Conservation (phyloP, 2,797 vertebrate genomes). For the Lagocephalus sceleratus region DNA sequence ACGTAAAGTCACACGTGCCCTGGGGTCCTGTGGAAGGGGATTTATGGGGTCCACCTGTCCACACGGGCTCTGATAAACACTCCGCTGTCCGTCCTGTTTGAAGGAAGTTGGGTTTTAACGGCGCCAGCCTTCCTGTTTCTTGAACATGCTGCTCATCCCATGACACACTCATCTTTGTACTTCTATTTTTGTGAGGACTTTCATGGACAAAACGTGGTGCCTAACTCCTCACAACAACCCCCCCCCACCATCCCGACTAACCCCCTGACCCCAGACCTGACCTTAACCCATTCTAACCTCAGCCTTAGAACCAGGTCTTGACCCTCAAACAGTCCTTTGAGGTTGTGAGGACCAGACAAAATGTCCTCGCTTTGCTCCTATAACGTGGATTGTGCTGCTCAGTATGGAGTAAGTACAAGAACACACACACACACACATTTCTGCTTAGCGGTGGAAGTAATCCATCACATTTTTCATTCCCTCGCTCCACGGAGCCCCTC, state of each 20-base stretch:
- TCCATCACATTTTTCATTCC: slow-evolving; percentile 62
- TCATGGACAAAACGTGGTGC: too few relatives aligned
- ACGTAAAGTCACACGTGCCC: slow-evolving; percentile 16
- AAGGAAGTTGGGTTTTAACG: slow-evolving; percentile 29
- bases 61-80: slow-evolving; percentile 44
- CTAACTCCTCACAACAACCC: too few relatives aligned
- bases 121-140: slow-evolving; percentile 21
- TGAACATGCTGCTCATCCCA: slow-evolving; percentile 11
- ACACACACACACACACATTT: slow-evolving; percentile 19
- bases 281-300: too few relatives aligned
- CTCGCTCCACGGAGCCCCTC: slow-evolving; percentile 46
- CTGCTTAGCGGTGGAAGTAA: slow-evolving; percentile 55
- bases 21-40: slow-evolving; percentile 14
- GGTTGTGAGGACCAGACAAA: too few relatives aligned
- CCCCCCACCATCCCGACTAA: too few relatives aligned
- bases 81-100: slow-evolving; percentile 21
- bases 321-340: too few relatives aligned
- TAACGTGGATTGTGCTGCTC: too few relatives aligned
- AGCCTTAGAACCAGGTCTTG: too few relatives aligned
- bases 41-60: slow-evolving; percentile 56
- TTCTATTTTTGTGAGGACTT: too few relatives aligned
- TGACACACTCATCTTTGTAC: slow-evolving; percentile 16
- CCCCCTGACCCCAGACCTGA: too few relatives aligned
- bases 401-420: too few relatives aligned
- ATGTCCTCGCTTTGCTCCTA: too few relatives aligned